Conservation (phyloP, 2,113 vertebrate species). For the Anthoscopus minutus region DNA sequence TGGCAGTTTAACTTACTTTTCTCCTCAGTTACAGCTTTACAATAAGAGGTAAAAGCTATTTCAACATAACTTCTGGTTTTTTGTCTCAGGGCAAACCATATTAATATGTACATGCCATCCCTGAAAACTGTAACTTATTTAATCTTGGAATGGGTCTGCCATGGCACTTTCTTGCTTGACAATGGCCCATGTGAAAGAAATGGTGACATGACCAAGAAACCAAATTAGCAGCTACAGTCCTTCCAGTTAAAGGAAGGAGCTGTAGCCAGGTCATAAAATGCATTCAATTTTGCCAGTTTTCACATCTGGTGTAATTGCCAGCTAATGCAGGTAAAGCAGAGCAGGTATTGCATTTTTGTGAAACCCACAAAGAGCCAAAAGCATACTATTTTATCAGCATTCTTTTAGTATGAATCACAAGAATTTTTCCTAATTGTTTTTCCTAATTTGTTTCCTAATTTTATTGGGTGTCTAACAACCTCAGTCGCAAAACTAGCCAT, state of each 20-base stretch:
- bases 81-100: not conserved
- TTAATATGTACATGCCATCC: accelerated
- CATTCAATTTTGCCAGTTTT: not conserved
- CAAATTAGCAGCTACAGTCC: not conserved
- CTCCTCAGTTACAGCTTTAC: not conserved
- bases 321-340: not conserved
- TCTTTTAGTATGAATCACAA: not conserved
- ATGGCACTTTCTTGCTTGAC: not conserved
- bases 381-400: not conserved
- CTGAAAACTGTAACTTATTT: not conserved
- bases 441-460: not conserved
- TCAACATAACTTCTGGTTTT: not conserved
- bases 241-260: not conserved
- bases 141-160: not conserved
- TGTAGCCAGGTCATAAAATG: not conserved
- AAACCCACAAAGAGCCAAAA: not conserved
- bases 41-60: not conserved
- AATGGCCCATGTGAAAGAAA: not conserved
- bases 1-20: not conserved
- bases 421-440: not conserved
- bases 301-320: not conserved
- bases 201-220: not conserved
- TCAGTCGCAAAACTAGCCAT: not conserved
- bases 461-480: not conserved
- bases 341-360: not conserved